These are phyloP conservation scores for Coenobita brevimanus DNA, from an alignment of 1,140 invertebrate species.

Conservation along the genomic window DNA sequence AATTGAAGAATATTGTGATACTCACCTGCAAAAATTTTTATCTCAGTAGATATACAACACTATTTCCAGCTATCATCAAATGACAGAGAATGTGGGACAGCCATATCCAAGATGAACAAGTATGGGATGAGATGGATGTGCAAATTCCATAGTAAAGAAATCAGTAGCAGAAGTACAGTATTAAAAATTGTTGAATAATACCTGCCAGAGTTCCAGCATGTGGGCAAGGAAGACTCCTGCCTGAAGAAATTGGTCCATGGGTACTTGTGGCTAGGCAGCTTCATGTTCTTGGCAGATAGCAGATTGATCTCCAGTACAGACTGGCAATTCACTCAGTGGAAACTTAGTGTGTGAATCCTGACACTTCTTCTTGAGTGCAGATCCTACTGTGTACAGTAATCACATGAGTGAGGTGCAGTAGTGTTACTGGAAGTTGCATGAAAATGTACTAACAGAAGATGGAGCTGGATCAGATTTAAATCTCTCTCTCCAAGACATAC, in stretches of 20 bases:
- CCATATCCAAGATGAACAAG: no score
- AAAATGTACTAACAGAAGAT: slow-evolving; percentile 17
- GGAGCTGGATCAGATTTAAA: neutral
- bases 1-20: no score
- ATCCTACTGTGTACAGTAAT: slow-evolving; percentile 21
- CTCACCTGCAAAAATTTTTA: no score
- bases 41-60: no score
- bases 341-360: slow-evolving; percentile 42
- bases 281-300: slow-evolving; percentile 34
- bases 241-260: slow-evolving; percentile 36
- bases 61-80: no score
- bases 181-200: no score
- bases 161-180: no score
- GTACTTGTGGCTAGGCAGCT: slow-evolving; percentile 30
- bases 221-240: neutral
- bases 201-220: no score
- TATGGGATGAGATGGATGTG: no score
- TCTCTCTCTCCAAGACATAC: slow-evolving; percentile 17
- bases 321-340: slow-evolving; percentile 34
- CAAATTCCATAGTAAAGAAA: no score
- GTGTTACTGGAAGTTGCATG: slow-evolving; percentile 23
- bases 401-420: slow-evolving; percentile 31
- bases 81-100: no score
- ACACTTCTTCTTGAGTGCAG: slow-evolving; percentile 20
- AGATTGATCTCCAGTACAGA: slow-evolving; percentile 12